Percentiles rank a stretch among this genome's conserved stretches.
phyloP scores from a whole-genome alignment of 2,888 invertebrate species.

The Frankliniella intonsa region DNA sequence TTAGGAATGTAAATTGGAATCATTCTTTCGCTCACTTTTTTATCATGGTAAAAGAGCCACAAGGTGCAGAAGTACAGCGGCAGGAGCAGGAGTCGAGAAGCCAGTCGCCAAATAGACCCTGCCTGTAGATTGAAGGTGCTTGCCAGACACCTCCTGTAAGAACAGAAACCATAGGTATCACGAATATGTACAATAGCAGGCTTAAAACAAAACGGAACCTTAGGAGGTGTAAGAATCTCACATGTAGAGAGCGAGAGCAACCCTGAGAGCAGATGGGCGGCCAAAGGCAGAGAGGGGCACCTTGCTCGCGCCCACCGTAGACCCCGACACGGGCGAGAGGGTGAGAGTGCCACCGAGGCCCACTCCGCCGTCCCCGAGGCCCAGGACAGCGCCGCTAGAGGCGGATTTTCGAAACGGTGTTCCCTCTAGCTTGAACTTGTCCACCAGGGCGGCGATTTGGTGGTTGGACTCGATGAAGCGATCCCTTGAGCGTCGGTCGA shows the following conservation, averaged over 20 bases:
- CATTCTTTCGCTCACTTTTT: constrained; percentile 48
- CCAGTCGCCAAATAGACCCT: constrained; percentile 69
- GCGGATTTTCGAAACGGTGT: constrained; percentile 64
- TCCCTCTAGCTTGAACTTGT: constrained; percentile 85
- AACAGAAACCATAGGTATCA: constrained; percentile 39
- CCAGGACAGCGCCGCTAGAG: constrained; percentile 41
- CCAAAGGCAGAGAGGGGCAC: constrained; percentile 70
- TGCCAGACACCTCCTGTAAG: constrained; percentile 66
- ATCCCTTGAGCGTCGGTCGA: constrained; percentile 77
- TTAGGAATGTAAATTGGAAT: not conserved
- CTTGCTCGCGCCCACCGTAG: constrained; percentile 48
- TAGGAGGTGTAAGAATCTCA: constrained; percentile 46
- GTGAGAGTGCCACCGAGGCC: constrained; percentile 46
- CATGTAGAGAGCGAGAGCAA: constrained; percentile 65
- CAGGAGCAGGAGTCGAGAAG: constrained; percentile 66
- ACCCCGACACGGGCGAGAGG: constrained; percentile 43
- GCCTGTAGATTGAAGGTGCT: constrained; percentile 74
- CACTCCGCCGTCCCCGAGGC: constrained; percentile 49
- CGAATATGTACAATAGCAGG: constrained; percentile 32
- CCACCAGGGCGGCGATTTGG: constrained; percentile 85
- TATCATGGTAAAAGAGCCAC: constrained; percentile 67
- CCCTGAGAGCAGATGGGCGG: constrained; percentile 62
- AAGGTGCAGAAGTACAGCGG: constrained; percentile 73
- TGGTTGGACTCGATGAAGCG: constrained; percentile 90
- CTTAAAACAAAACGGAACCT: not conserved